A percentile compares a stretch with the other conserved stretches of the same genome.
Conservation (phyloP, 1,140 invertebrate genomes). For the Heliconius nattereri region DNA sequence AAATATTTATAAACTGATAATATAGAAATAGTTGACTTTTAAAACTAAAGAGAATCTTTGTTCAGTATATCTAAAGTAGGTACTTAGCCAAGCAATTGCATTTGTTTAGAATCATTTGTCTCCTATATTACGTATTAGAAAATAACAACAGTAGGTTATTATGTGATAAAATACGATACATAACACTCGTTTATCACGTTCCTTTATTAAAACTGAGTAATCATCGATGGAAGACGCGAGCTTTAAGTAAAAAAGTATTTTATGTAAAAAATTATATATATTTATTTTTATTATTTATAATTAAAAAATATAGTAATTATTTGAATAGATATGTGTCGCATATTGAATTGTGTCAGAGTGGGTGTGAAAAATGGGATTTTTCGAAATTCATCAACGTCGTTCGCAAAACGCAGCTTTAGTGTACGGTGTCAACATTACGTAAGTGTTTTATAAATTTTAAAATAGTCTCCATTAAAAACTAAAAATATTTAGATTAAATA, state of each 20-base stretch:
- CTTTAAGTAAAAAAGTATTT: constrained; percentile 17
- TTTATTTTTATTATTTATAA: not conserved
- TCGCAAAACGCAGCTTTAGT: constrained; percentile 27
- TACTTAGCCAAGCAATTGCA: not conserved
- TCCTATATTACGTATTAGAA: constrained; percentile 26
- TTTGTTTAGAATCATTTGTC: constrained; percentile 12
- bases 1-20: constrained; percentile 9
- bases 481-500: not conserved
- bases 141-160: constrained; percentile 30
- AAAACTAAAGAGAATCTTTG: constrained; percentile 3
- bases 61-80: not conserved
- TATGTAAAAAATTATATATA: not conserved
- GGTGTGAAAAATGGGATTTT: constrained; percentile 30
- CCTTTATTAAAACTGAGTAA: constrained; percentile 29
- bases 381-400: constrained; percentile 1
- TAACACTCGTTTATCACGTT: constrained; percentile 35
- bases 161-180: constrained; percentile 41
- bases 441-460: constrained; percentile 9
- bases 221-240: constrained; percentile 31
- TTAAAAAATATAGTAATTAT: not conserved
- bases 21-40: not conserved
- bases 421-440: constrained; percentile 34
- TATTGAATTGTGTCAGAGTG: constrained; percentile 34
- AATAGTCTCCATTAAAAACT: not conserved
- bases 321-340: constrained; percentile 29